Percentiles rank a stretch among this genome's conserved stretches.
These are phyloP conservation scores for Desmophyllum pertusum DNA, from an alignment of 92 coral and sea anemone species.

Conservation along the genomic window DNA sequence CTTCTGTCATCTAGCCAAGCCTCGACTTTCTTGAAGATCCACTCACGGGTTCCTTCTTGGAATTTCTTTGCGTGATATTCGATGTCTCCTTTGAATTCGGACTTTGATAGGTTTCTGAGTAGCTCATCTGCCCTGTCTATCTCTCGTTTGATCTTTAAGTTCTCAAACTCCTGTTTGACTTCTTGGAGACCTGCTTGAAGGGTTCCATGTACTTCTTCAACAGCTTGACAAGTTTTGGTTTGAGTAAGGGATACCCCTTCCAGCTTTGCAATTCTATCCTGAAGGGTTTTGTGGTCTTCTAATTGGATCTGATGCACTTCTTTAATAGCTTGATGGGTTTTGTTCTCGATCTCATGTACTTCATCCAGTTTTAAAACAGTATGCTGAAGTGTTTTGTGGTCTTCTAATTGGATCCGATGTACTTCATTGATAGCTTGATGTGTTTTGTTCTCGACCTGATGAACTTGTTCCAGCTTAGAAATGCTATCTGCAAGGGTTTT, in stretches of 20 bases:
- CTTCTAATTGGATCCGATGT: background rate
- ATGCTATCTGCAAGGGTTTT: background rate
- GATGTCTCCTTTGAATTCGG: slow-evolving; percentile 2
- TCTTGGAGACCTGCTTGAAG: background rate
- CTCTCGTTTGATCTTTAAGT: slow-evolving; percentile 33
- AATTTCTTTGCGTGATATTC: slow-evolving; percentile 1
- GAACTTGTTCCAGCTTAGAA: background rate
- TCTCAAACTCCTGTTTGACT: slow-evolving; percentile 5
- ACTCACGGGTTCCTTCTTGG: slow-evolving; percentile 47
- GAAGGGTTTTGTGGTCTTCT: too few relatives aligned
- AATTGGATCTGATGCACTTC: too few relatives aligned
- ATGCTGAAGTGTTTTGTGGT: background rate
- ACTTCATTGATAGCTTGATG: background rate
- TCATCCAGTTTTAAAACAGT: background rate
- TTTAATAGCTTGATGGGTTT: too few relatives aligned
- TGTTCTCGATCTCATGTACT: too few relatives aligned
- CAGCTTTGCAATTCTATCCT: background rate
- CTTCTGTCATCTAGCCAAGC: background rate
- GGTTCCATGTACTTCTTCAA: background rate
- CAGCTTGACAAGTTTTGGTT: background rate
- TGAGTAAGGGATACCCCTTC: background rate
- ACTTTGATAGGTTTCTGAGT: background rate
- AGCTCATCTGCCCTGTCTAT: background rate
- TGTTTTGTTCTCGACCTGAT: background rate
- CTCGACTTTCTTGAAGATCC: slow-evolving; percentile 39